Base-by-base conservation (phyloP, 1,140 invertebrate genomes). In the Chironomus tepperi region DNA sequence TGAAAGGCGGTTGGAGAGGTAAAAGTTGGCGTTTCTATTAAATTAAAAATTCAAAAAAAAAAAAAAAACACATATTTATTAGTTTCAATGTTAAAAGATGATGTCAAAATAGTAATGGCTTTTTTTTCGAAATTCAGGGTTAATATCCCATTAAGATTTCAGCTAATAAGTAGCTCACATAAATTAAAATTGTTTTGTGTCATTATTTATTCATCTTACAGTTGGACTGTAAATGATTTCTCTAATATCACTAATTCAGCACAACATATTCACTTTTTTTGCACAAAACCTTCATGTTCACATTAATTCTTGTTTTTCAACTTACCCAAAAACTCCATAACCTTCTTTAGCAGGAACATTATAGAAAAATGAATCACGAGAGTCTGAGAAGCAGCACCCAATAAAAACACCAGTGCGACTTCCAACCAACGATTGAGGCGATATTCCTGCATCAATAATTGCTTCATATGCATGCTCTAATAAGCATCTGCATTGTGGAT, bases 401-500 rank as follows among this genome's bases (percentile, higher is more conserved):
- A 70, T 70, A 21, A 70, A 70, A 1, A 70, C 65, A 19, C 65
- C 65, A 10, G 65, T 70, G 5, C 65, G 65, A 70, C 65, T 70
- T 6, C 65, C 65, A 21, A 70, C 65, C 9, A 70, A 24, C 3
- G 18, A 21, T 70, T 70, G 65, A 5, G 65, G 65, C 7, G 15
- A 16, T 3, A 70, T 19, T 84, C 94, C 94, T 75, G 95, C 91
- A 85, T 98, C 96, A 75, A 96, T 84, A 75, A 98, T 91, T 2
- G 93, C 91, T 85, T 98, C 96, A 83, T 83, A 85, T 8, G 81
- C 80, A 2, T 77, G 77, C 77, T 87, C 85, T 12, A 87, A 79
- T 34, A 88, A 83, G 77, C 97, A 84, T 76, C 95, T 84, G 43
- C 97, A 83, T 82, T 97, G 95, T 15, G 96, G 96, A 81, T 97